Base-by-base conservation (phyloP, 2,888 invertebrate species). In the Lobophora halterata region DNA sequence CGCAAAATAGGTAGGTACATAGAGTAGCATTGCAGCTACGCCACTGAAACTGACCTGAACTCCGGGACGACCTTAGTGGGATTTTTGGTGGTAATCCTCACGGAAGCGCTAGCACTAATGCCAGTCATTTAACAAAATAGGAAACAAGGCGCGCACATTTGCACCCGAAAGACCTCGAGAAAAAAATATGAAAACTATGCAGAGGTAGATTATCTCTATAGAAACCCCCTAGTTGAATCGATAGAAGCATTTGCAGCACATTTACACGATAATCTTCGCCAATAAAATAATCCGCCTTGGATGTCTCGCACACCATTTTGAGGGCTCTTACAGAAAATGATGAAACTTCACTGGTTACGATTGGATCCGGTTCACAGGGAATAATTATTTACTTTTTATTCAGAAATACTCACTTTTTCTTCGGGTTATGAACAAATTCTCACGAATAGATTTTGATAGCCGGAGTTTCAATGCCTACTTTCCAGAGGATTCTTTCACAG, bases 361-460 rank as follows among this genome's bases (percentile, higher is more conserved):
- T 19, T 34, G 35, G 33, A 33, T 29, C 13, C 20, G 7, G 5
- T 16, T 19, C 25, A 33, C 42, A 27, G 37, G 25, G 8, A 10
- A 12, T 30, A 29, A 51, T 36, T 46, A 38, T 34, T 42, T 55
- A 43, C 26, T 55, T 45, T 55, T 47, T 60, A 55, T 49, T 46
- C 43, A 60, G 48, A 65, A 69, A 76, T 82, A 87, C 86, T 87
- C 73, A 87, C 86, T 71, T 79, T 79, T 74, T 68, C 76, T 79
- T 79, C 77, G 71, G 72, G 64, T 73, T 71, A 76, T 61, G 77
- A 82, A 81, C 69, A 83, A 81, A 72, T 80, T 85, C 71, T 79
- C 87, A 85, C 87, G 79, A 78, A 82, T 82, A 79, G 86, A 88
- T 87, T 87, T 87, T 82, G 86, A 82, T 85, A 62, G 77, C 85